phyloP scores from a whole-genome alignment of 2,797 vertebrate species.

The Myotis findleyi region DNA sequence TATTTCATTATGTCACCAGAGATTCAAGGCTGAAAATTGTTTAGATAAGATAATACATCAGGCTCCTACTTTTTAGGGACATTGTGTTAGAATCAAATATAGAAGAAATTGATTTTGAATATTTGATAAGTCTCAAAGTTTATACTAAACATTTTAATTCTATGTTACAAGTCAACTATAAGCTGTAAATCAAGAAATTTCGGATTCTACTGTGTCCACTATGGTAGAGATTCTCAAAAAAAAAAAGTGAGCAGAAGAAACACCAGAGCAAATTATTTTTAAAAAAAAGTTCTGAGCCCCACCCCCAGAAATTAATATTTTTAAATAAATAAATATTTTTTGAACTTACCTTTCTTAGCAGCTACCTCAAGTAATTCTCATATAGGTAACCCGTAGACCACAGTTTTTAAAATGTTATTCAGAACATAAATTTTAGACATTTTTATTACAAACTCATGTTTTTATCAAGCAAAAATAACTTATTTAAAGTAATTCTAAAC shows the following conservation, averaged over 20 bases:
- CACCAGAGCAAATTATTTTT: not conserved
- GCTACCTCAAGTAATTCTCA: not conserved
- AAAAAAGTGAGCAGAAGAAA: not conserved
- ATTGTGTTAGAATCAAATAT: slow-evolving; percentile 4
- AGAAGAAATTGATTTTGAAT: not conserved
- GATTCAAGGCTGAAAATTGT: not conserved
- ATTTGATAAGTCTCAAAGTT: slow-evolving; percentile 3
- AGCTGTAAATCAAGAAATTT: not conserved
- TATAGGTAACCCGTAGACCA: not conserved
- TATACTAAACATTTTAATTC: not conserved
- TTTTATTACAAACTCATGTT: not conserved
- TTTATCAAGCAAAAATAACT: not conserved
- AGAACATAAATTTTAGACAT: not conserved
- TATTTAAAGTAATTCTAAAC: not conserved
- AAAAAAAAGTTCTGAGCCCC: not conserved
- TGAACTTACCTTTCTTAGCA: not conserved
- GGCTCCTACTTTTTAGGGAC: not conserved
- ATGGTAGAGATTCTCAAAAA: not conserved
- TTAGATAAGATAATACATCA: not conserved
- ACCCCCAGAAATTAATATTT: not conserved
- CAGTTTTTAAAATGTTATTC: not conserved
- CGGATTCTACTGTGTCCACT: not conserved
- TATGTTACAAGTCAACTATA: not conserved
- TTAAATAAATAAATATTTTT: not conserved
- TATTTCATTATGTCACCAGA: not conserved